phyloP scores from a whole-genome alignment of 2,797 vertebrate genomes.

The Cryptoprocta ferox region DNA sequence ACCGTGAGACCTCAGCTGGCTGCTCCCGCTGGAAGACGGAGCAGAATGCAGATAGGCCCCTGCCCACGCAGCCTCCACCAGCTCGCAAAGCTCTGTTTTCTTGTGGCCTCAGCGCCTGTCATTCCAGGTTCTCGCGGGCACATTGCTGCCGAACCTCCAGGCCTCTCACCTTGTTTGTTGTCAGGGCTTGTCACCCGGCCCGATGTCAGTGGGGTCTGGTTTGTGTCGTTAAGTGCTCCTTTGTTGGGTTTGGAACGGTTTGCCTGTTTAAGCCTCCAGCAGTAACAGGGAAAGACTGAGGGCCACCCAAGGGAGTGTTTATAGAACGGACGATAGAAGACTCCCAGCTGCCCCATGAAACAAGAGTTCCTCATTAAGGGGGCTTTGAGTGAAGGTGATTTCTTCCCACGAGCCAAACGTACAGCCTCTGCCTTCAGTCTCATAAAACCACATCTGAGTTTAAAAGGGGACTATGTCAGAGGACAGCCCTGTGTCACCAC shows the following conservation, averaged over 20 bases:
- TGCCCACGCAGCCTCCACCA: no score
- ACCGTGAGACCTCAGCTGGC: accelerated
- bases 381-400: slow-evolving; percentile 44
- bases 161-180: background rate
- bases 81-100: background rate
- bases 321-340: background rate
- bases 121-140: accelerated
- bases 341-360: slow-evolving; percentile 56
- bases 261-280: background rate
- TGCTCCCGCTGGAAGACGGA: background rate
- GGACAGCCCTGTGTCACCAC: background rate
- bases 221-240: background rate
- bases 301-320: background rate
- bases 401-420: background rate
- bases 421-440: slow-evolving; percentile 15
- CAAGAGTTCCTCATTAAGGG: background rate
- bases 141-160: background rate
- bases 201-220: background rate
- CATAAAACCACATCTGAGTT: slow-evolving; percentile 24
- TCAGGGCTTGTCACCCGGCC: background rate
- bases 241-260: background rate
- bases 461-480: background rate
- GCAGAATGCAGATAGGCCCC: background rate
- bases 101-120: background rate
- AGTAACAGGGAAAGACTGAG: background rate